These are phyloP conservation scores for Condylura cristata DNA, from an alignment of 2,113 vertebrate genomes.

Conservation along the genomic window DNA sequence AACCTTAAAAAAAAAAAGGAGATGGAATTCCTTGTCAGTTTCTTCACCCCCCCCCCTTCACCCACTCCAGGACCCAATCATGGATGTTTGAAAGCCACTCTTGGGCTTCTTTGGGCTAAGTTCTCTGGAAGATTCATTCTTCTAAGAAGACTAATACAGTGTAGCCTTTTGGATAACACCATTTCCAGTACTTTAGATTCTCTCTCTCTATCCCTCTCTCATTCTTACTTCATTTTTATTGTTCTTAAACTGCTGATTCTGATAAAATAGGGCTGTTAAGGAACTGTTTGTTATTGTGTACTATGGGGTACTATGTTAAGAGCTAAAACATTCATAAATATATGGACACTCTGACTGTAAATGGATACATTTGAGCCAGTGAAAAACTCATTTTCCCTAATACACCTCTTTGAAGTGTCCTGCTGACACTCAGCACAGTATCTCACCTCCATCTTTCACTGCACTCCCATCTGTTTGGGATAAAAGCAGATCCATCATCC, in stretches of 20 bases:
- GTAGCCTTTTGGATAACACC: neutral
- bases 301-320: conserved; percentile 72
- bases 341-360: conserved; percentile 41
- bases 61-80: neutral
- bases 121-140: neutral
- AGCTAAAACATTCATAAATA: conserved; percentile 76
- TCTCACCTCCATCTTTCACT: conserved; percentile 62
- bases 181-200: neutral
- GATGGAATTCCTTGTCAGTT: neutral
- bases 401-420: conserved; percentile 64
- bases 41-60: neutral
- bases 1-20: too few species aligned
- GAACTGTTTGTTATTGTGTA: conserved; percentile 69
- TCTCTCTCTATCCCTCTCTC: neutral
- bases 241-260: conserved; percentile 67
- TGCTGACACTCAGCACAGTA: conserved; percentile 61
- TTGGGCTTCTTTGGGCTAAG: neutral
- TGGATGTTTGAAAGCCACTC: neutral
- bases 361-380: conserved; percentile 63
- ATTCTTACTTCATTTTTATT: conserved; percentile 42
- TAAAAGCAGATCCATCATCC: conserved; percentile 64
- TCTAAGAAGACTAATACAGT: neutral
- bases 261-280: conserved; percentile 74
- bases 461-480: conserved; percentile 56
- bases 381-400: conserved; percentile 76